A percentile compares a stretch with the other conserved stretches of the same genome.
These are phyloP conservation scores for Teleiodes luculella DNA, from an alignment of 2,888 invertebrate species.

Conservation along the genomic window DNA sequence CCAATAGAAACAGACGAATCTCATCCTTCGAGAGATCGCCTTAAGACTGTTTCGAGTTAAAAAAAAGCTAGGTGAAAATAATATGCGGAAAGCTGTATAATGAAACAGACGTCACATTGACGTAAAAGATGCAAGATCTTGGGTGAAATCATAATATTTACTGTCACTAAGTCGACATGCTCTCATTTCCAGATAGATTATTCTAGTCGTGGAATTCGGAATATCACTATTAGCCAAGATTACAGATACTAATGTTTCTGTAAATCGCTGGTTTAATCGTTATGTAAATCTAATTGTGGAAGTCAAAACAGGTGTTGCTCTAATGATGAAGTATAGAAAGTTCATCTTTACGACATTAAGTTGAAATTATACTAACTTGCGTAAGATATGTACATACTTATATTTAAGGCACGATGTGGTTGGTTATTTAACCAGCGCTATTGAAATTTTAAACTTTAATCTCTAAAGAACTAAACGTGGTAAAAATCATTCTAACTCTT, in stretches of 20 bases:
- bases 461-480: too few relatives aligned
- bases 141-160: conserved; percentile 72
- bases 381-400: background rate
- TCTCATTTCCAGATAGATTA: conserved; percentile 64
- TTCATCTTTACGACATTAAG: background rate
- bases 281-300: background rate
- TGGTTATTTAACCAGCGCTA: background rate
- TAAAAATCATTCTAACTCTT: too few relatives aligned
- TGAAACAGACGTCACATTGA: conserved; percentile 76
- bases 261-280: background rate
- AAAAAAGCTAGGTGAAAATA: conserved; percentile 41
- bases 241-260: conserved; percentile 1
- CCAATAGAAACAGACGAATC: conserved; percentile 36
- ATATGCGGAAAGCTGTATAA: conserved; percentile 53
- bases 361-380: background rate
- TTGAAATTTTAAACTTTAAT: background rate
- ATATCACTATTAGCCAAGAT: conserved; percentile 15
- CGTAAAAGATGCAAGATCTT: conserved; percentile 72
- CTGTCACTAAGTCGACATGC: conserved; percentile 58
- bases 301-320: background rate
- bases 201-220: conserved; percentile 35
- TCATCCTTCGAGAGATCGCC: conserved; percentile 40
- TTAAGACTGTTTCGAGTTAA: conserved; percentile 45
- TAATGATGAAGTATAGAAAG: background rate
- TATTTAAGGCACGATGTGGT: background rate